Percentiles rank a stretch among this genome's conserved stretches.
These are phyloP conservation scores for Lepilemur ruficaudatus DNA, from an alignment of 2,797 vertebrate species.

Conservation along the genomic window DNA sequence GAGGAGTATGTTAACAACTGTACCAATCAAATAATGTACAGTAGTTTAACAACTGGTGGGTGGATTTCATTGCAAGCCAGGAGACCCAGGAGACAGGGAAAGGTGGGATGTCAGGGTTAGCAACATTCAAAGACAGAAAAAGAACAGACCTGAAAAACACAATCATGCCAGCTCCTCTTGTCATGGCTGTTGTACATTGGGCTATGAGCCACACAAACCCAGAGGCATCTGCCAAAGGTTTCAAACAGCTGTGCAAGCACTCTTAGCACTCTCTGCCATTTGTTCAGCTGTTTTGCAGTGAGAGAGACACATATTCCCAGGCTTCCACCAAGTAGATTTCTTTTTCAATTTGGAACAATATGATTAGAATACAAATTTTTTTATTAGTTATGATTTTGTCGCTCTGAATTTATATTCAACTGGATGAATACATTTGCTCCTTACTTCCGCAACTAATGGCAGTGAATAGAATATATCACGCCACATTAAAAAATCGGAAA, in stretches of 20 bases:
- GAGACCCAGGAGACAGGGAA: background rate
- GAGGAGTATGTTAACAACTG: background rate
- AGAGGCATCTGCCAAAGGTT: conserved; percentile 38
- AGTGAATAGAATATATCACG: background rate
- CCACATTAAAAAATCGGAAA: background rate
- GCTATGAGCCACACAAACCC: background rate
- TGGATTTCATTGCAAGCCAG: background rate
- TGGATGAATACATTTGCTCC: conserved; percentile 20
- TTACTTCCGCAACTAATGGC: conserved; percentile 35
- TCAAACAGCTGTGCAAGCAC: conserved; percentile 52
- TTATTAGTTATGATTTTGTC: conserved; percentile 31
- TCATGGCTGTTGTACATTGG: background rate
- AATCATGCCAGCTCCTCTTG: background rate
- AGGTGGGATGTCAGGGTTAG: background rate
- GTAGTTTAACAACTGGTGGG: background rate
- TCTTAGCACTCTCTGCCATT: conserved; percentile 54
- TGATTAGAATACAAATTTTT: conserved; percentile 19
- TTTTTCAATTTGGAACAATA: conserved; percentile 8
- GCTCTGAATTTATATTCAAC: conserved; percentile 12
- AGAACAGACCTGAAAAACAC: background rate
- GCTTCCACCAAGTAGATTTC: background rate
- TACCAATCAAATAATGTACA: background rate
- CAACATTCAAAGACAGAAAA: conserved; percentile 6
- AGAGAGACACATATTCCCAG: conserved; percentile 18
- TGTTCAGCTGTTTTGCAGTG: conserved; percentile 60